Evolutionary conservation across 2,888 invertebrate genomes (phyloP), one percentile per base, ranked within the genome.

Genomic region (Lacanobia wlatinum): DNA sequence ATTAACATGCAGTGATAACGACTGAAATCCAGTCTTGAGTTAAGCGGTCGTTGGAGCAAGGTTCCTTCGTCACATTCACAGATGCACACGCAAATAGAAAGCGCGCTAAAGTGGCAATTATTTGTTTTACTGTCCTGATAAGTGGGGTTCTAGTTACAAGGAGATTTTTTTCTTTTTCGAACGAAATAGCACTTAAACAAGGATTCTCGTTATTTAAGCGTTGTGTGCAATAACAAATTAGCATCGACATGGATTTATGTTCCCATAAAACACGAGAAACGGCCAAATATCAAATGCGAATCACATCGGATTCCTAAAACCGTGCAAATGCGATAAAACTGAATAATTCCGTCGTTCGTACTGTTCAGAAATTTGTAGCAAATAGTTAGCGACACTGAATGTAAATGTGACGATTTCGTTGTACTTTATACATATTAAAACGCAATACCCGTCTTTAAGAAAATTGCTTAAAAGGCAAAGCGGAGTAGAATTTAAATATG

Each of bases 391-490:
- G 46, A 72, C 65, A 43, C 70, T 79, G 91, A 90, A 91, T 91
- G 76, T 84, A 86, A 91, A 91, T 91, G 83, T 64, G 78, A 78
- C 65, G 69, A 84, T 88, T 88, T 87, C 84, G 76, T 79, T 80
- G 85, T 82, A 87, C 82, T 80, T 80, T 85, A 84, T 77, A 85
- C 84, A 87, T 87, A 88, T 90, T 88, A 83, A 86, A 87, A 87
- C 74, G 68, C 82, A 74, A 76, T 82, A 73, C 80, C 68, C 82
- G 87, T 82, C 73, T 84, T 83, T 83, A 84, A 60, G 80, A 84
- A 84, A 86, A 87, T 87, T 84, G 84, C 82, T 85, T 80, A 83
- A 84, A 85, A 79, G 80, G 82, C 71, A 68, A 70, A 84, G 71
- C 69, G 64, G 70, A 48, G 77, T 65, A 28, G 75, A 78, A 84